These are phyloP conservation scores for Papilio glaucus DNA, from an alignment of 1,140 invertebrate species.

Conservation along the genomic window DNA sequence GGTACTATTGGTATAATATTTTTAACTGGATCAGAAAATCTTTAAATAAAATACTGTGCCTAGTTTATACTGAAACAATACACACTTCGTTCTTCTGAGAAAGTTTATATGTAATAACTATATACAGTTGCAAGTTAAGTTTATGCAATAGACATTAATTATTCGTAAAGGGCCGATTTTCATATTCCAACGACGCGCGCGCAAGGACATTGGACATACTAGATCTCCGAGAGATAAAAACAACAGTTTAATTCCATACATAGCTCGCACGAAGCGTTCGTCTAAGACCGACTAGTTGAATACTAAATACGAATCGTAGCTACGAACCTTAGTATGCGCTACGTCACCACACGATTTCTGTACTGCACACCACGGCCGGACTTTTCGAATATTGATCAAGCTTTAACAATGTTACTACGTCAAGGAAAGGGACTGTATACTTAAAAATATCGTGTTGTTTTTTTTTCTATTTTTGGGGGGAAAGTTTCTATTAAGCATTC, in stretches of 20 bases:
- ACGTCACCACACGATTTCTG: constrained; percentile 71
- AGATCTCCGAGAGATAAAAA: constrained; percentile 67
- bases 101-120: constrained; percentile 19
- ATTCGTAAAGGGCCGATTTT: constrained; percentile 25
- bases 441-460: constrained; percentile 37
- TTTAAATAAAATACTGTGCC: background rate
- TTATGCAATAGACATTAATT: constrained; percentile 32
- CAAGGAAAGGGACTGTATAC: constrained; percentile 47
- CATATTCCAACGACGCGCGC: constrained; percentile 45
- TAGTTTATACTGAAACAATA: background rate
- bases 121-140: constrained; percentile 21
- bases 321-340: constrained; percentile 62
- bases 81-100: constrained; percentile 10
- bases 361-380: constrained; percentile 58
- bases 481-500: constrained; percentile 57
- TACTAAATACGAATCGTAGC: constrained; percentile 73
- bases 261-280: constrained; percentile 59
- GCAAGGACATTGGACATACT: constrained; percentile 64
- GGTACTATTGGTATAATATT: background rate
- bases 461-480: constrained; percentile 53
- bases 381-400: constrained; percentile 75
- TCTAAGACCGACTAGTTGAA: constrained; percentile 60
- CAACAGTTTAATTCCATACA: constrained; percentile 63
- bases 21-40: background rate
- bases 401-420: constrained; percentile 37